Evolutionary conservation across 64 coral and sea anemone genomes (phyloP), one percentile per base, ranked within the genome.

Genomic region (Pocillopora verrucosa): DNA sequence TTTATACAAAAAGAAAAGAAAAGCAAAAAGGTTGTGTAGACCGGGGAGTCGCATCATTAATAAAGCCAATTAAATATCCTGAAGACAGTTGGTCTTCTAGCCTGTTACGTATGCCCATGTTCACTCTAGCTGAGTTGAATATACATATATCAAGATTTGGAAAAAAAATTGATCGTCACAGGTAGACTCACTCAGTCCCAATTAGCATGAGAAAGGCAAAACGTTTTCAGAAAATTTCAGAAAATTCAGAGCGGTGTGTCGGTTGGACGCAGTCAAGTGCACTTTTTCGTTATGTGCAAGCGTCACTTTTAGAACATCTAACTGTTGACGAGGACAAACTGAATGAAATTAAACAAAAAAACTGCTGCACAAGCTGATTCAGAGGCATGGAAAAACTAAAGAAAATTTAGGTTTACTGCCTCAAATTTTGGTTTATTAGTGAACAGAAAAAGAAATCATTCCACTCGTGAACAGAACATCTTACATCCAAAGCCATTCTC

Each of bases 391-490:
- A 87, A 89, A 68, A 58, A 89, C 16, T 79, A 89, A 56, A 89
- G 72, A 36, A 83, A 85, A 72, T 89, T 85, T 61, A 89, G 92
- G 65, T 76, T 94, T 58, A 94, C 92, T 86, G 92, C 92, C 19
- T 89, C 87, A 5, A 94, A 94, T 60, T 94, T 86, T 86, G 87
- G 74, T n/a, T n/a, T n/a, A n/a, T n/a, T n/a, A n/a, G n/a, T n/a
- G n/a, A n/a, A n/a, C n/a, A n/a, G n/a, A n/a, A 76, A 88, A 77
- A 94, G 81, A 73, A 73, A 94, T 65, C 92, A 94, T 89, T 74
- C 76, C 1, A 70, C 73, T 24, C 87, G 89, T 59, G 80, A 41
- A 72, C 51, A 89, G 26, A 84, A 2, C 20, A 22, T 93, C 2
- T 41, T 93, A 20, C 30, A 93, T 60, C 86, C 78, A 88, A 82